These are phyloP conservation scores for Scaptomyza reducta DNA, from an alignment of 2,888 invertebrate species.

Conservation along the genomic window DNA sequence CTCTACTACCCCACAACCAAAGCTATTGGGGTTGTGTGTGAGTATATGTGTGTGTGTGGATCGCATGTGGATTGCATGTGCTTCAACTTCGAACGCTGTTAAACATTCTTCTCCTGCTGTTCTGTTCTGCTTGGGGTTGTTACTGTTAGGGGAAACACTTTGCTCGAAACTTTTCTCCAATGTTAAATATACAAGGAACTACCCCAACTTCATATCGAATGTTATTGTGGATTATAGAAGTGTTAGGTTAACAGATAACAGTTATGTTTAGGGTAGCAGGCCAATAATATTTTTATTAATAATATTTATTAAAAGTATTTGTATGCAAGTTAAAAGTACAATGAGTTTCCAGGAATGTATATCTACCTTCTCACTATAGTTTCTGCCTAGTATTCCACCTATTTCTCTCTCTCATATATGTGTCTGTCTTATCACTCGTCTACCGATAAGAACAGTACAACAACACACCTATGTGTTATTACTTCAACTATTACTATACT, in stretches of 20 bases:
- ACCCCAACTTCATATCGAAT: conserved; percentile 4
- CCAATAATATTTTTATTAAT: too few species aligned
- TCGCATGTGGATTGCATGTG: conserved; percentile 27
- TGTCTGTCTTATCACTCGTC: too few species aligned
- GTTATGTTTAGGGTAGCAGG: background rate
- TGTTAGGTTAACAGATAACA: background rate
- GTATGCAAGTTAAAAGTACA: too few species aligned
- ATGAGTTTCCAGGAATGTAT: too few species aligned
- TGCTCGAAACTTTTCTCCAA: conserved; percentile 2
- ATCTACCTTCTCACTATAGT: too few species aligned
- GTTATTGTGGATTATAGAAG: conserved; percentile 3
- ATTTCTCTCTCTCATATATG: too few species aligned
- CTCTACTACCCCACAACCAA: background rate
- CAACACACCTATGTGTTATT: too few species aligned
- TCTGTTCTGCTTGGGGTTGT: background rate
- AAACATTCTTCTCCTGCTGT: conserved; percentile 1
- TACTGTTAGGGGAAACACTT: background rate
- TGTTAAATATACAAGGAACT: background rate
- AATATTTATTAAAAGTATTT: too few species aligned
- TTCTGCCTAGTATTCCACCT: too few species aligned
- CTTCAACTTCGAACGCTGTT: conserved; percentile 17
- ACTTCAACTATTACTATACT: too few species aligned
- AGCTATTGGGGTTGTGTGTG: background rate
- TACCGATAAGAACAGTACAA: too few species aligned
- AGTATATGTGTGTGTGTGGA: conserved; percentile 18